Percentiles rank a stretch among this genome's conserved stretches.
phyloP scores from a whole-genome alignment of 2,888 invertebrate species.

The Lomographa bimaculata region DNA sequence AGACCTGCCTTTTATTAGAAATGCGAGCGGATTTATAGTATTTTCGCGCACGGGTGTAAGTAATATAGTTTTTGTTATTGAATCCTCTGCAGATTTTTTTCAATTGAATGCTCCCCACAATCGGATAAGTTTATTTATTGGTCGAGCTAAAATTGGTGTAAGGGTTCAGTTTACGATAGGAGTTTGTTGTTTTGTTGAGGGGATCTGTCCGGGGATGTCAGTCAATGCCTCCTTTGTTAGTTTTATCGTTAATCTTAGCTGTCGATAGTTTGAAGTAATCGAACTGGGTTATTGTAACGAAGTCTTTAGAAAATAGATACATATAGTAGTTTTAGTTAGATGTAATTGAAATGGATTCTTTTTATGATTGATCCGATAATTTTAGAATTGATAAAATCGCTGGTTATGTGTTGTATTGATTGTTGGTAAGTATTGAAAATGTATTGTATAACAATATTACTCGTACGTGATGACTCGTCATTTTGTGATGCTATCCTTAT shows the following conservation, averaged over 20 bases:
- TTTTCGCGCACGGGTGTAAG: conserved; percentile 57
- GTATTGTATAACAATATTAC: too few relatives aligned
- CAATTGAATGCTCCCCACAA: conserved; percentile 52
- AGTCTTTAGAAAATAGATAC: too few relatives aligned
- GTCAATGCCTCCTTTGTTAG: conserved; percentile 64
- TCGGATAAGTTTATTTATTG: conserved; percentile 77
- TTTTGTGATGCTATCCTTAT: too few relatives aligned
- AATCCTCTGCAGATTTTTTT: conserved; percentile 43
- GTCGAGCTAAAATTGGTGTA: conserved; percentile 65
- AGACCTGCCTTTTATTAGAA: conserved; percentile 56
- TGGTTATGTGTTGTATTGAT: too few relatives aligned
- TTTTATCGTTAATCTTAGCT: conserved; percentile 47
- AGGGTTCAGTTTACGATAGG: conserved; percentile 69
- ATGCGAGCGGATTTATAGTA: conserved; percentile 56
- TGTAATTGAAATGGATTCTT: too few relatives aligned
- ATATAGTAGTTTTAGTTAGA: too few relatives aligned
- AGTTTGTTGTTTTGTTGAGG: conserved; percentile 65
- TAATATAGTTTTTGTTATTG: conserved; percentile 64
- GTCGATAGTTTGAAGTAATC: conserved; percentile 45
- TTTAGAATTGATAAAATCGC: too few relatives aligned
- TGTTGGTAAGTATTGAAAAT: too few relatives aligned
- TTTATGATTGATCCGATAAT: too few relatives aligned
- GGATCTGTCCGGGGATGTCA: conserved; percentile 57
- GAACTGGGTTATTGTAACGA: conserved; percentile 20
- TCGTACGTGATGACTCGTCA: too few relatives aligned